These are phyloP conservation scores for Campopleginae sp. DNA, from an alignment of 2,888 invertebrate species.

Conservation along the genomic window DNA sequence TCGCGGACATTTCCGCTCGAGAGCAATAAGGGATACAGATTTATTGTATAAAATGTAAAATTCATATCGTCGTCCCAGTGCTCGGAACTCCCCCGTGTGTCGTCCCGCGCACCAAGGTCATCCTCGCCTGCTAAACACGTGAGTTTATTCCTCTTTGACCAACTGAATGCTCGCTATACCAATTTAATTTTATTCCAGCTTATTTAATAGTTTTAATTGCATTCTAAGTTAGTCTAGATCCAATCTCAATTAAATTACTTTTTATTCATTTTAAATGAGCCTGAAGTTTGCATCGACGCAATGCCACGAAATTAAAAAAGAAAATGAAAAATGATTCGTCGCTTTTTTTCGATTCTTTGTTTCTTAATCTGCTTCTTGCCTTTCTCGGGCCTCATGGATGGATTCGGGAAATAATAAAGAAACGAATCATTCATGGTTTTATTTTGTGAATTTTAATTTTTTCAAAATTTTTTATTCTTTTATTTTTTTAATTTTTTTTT, in stretches of 20 bases:
- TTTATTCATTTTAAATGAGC: neutral
- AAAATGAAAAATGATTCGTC: too few species aligned
- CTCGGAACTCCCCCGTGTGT: neutral
- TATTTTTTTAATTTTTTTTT: too few species aligned
- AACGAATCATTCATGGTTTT: too few species aligned
- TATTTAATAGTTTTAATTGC: constrained; percentile 5
- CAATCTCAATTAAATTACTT: neutral
- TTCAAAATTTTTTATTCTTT: too few species aligned
- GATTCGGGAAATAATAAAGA: too few species aligned
- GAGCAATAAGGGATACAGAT: neutral
- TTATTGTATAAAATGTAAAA: constrained; percentile 19
- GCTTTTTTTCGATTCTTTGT: too few species aligned
- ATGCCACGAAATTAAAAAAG: too few species aligned
- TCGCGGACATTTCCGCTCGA: neutral
- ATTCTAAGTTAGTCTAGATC: neutral
- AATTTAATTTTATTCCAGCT: neutral
- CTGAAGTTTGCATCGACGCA: too few species aligned
- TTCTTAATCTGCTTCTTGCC: too few species aligned
- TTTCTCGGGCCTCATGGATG: too few species aligned
- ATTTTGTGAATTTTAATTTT: too few species aligned
- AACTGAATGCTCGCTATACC: constrained; percentile 6
- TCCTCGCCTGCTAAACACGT: constrained; percentile 2
- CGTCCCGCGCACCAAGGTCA: neutral
- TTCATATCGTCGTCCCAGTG: constrained; percentile 2
- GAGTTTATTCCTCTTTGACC: neutral